Evolutionary conservation across 2,888 invertebrate genomes (phyloP).

Genomic region (Poecilobothrus nobilitatus): DNA sequence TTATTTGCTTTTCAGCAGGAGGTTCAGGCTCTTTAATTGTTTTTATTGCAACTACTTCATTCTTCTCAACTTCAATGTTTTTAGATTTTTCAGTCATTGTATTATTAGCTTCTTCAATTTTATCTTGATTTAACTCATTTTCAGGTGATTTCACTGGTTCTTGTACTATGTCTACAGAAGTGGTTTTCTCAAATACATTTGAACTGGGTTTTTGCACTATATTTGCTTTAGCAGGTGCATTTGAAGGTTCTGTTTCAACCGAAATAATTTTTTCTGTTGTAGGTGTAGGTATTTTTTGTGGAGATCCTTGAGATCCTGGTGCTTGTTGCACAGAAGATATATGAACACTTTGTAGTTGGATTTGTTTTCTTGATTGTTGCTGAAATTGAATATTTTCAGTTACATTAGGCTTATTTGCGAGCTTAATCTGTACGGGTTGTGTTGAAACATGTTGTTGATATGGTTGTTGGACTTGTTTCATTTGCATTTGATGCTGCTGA

Average conservation of each 20-base stretch:
- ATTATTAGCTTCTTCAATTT: too few species aligned
- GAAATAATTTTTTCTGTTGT: neutral
- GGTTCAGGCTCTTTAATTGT: neutral
- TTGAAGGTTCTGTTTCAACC: neutral
- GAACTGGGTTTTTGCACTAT: neutral
- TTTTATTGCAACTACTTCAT: too few species aligned
- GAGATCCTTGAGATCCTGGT: neutral
- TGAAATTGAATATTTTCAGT: conserved; percentile 25
- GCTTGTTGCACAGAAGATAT: neutral
- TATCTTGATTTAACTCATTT: too few species aligned
- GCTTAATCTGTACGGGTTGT: neutral
- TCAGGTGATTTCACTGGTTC: too few species aligned
- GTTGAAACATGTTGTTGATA: conserved; percentile 13
- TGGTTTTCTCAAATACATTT: too few species aligned
- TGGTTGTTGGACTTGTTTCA: conserved; percentile 16
- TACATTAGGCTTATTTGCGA: conserved; percentile 10
- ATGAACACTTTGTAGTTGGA: conserved; percentile 7
- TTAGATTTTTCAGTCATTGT: too few species aligned
- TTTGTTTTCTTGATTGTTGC: neutral
- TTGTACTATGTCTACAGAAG: neutral
- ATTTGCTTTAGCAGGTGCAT: neutral
- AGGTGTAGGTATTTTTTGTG: neutral
- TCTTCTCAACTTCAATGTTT: too few species aligned
- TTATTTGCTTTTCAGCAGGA: neutral
- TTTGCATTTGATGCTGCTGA: conserved; percentile 12